Conservation (phyloP, 2,113 vertebrate species). For the Blennius ocellaris region DNA sequence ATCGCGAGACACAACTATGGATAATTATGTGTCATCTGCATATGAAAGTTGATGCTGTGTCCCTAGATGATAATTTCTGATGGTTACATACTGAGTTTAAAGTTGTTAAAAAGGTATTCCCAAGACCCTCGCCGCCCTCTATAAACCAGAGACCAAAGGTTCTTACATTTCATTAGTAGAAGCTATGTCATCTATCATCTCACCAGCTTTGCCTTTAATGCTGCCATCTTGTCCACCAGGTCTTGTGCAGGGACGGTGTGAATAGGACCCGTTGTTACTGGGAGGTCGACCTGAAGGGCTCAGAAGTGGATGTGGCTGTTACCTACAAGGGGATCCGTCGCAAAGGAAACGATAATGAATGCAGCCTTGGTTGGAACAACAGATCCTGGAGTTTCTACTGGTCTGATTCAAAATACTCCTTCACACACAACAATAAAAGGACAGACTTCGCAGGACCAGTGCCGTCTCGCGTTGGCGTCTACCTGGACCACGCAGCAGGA, state of each 20-base stretch:
- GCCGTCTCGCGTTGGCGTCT: slow-evolving; percentile 83
- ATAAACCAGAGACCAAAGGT: neutral
- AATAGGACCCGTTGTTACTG: slow-evolving; percentile 83
- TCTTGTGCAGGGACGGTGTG: slow-evolving; percentile 83
- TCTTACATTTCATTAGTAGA: neutral
- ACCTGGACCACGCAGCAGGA: slow-evolving; percentile 79
- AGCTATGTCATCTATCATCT: neutral
- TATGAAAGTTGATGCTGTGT: too few relatives aligned
- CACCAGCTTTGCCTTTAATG: neutral
- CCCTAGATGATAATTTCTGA: too few relatives aligned
- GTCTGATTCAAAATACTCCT: slow-evolving; percentile 84
- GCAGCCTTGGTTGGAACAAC: slow-evolving; percentile 86
- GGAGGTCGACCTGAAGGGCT: slow-evolving; percentile 84
- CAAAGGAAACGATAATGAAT: slow-evolving; percentile 82
- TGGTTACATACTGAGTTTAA: too few relatives aligned
- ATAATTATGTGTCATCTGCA: too few relatives aligned
- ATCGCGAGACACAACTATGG: too few relatives aligned
- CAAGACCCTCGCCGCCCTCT: too few relatives aligned
- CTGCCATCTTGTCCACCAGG: slow-evolving; percentile 38
- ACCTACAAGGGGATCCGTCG: slow-evolving; percentile 82
- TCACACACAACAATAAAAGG: slow-evolving; percentile 85
- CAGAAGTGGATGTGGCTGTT: slow-evolving; percentile 83
- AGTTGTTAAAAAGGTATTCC: too few relatives aligned
- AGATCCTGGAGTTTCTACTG: slow-evolving; percentile 88
- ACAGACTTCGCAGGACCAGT: slow-evolving; percentile 64